Evolutionary conservation across 2,797 vertebrate genomes (phyloP).

Genomic region (Trachurus trachurus): DNA sequence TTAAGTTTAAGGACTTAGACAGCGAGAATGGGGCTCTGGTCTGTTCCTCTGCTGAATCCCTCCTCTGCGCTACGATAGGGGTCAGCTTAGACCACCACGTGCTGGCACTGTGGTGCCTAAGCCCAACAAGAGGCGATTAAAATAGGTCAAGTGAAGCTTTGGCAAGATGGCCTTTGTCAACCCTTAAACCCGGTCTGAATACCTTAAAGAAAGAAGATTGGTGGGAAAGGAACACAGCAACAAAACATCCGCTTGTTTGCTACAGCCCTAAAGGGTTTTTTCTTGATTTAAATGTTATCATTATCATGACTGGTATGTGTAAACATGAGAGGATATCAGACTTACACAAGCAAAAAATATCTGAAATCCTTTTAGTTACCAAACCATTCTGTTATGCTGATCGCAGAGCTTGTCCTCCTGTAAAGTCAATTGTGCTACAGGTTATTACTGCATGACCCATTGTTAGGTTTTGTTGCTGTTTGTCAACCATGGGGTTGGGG

Average conservation of each 20-base stretch:
- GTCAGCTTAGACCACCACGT: slow-evolving; percentile 76
- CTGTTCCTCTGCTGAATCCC: slow-evolving; percentile 65
- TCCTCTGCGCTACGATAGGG: slow-evolving; percentile 71
- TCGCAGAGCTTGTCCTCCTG: no score
- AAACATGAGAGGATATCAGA: background rate
- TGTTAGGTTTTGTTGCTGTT: no score
- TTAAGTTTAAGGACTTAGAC: slow-evolving; percentile 77
- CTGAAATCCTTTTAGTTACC: background rate
- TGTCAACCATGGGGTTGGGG: no score
- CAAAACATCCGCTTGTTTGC: slow-evolving; percentile 43
- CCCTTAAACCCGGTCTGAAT: slow-evolving; percentile 70
- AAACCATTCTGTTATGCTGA: no score
- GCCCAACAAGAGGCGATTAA: slow-evolving; percentile 74
- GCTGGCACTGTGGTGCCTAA: slow-evolving; percentile 64
- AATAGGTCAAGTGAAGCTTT: slow-evolving; percentile 85
- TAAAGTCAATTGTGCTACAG: no score
- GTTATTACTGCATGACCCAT: no score
- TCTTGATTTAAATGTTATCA: background rate
- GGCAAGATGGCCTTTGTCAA: slow-evolving; percentile 69
- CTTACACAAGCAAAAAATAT: background rate
- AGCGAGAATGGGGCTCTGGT: slow-evolving; percentile 58
- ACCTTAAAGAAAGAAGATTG: slow-evolving; percentile 58
- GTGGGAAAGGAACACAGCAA: slow-evolving; percentile 60
- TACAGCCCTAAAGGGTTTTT: slow-evolving; percentile 3
- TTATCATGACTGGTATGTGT: background rate